phyloP scores from a whole-genome alignment of 2,113 vertebrate species.

The Takifugu flavidus region DNA sequence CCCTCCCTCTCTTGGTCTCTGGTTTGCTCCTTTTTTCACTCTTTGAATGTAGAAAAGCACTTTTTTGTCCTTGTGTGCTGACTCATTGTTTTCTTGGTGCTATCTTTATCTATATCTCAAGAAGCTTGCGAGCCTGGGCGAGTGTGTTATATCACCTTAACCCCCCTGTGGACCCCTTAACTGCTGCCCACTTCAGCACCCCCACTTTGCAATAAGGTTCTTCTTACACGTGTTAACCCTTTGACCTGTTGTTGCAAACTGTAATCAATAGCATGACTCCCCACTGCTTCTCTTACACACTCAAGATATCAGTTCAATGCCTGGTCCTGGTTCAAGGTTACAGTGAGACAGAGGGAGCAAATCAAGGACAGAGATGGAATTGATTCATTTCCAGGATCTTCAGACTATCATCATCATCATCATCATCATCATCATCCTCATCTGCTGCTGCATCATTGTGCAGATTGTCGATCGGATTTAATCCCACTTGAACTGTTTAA shows the following conservation, averaged over 20 bases:
- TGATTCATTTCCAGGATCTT: too few species aligned
- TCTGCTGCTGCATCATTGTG: too few species aligned
- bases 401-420: too few species aligned
- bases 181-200: slow-evolving; percentile 18
- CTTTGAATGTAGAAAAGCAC: too few species aligned
- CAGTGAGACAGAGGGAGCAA: background rate
- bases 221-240: slow-evolving; percentile 57
- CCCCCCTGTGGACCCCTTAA: slow-evolving; percentile 19
- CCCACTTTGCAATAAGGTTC: slow-evolving; percentile 39
- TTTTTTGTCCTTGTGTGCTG: background rate
- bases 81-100: background rate
- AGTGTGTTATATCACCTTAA: slow-evolving; percentile 16
- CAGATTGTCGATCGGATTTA: too few species aligned
- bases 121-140: background rate
- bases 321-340: slow-evolving; percentile 6
- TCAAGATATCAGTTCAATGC: background rate
- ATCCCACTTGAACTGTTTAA: background rate
- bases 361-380: background rate
- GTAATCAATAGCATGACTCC: slow-evolving; percentile 46
- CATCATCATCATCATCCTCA: too few species aligned
- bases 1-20: slow-evolving; percentile 14
- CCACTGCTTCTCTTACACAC: slow-evolving; percentile 2
- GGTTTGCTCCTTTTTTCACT: background rate
- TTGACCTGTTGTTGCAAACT: slow-evolving; percentile 47
- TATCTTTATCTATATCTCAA: background rate